Evolutionary conservation across 1,140 invertebrate genomes (phyloP), one percentile per base, ranked within the genome.

Genomic region (Heliconius himera): DNA sequence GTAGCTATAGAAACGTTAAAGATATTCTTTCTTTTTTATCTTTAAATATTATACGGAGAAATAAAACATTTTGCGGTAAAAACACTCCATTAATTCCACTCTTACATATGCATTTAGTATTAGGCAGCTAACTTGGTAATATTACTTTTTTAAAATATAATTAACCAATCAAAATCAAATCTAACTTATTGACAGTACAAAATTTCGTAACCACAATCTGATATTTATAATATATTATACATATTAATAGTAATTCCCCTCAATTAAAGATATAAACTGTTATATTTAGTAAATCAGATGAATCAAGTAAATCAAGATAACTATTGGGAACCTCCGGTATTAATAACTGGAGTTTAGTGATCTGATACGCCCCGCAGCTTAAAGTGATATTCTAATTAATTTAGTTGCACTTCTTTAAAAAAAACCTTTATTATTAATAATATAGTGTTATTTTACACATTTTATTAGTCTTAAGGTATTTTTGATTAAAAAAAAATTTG

Each of bases 321-420:
- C 26, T 66, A 66, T 66, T 22, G 4, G 3, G 26, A 66, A 9
- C 26, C 60, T 60, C 60, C 26, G 60, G 60, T 66, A 16, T 66
- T 29, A 29, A 66, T 66, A 66, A 22, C 60, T 60, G 20, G 56
- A 11, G 56, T 26, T 66, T 66, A 66, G 11, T 66, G 60, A 66
- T 66, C 26, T 29, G 2, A n/a, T 66, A 26, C 60, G 26, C 11
- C 26, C 60, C 60, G 22, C 56, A 26, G 56, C 56, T 60, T 60
- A 26, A 26, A 56, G 56, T 60, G 22, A 60, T 60, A 11, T 60
- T 60, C 8, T 60, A 26, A 60, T 60, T 20, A 26, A 60, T 66
- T 29, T 66, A 29, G 60, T 66, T 66, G 60, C 60, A 66, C 26
- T 66, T 66, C 60, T 66, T 66, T 66, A 66, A 66, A 66, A 26